A percentile compares a stretch with the other conserved stretches of the same genome.
Conservation (phyloP, 2,113 vertebrate genomes). For the Gopherus flavomarginatus region DNA sequence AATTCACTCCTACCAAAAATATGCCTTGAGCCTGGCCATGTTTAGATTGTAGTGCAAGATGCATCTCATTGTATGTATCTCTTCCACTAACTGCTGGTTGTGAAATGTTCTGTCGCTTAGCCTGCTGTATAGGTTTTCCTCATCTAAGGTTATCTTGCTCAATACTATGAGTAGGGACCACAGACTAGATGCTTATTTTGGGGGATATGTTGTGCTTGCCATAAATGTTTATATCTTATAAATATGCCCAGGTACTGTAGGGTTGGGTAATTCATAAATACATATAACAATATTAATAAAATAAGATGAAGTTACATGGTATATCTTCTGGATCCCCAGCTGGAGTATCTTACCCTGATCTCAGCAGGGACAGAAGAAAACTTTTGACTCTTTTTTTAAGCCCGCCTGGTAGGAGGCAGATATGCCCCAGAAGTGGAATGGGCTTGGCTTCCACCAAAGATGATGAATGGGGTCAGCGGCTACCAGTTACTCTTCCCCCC, state of each 20-base stretch:
- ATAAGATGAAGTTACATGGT: neutral
- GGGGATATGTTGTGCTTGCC: neutral
- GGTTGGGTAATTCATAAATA: neutral
- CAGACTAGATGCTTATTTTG: neutral
- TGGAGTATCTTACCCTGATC: neutral
- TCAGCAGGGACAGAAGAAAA: neutral
- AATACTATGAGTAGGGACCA: neutral
- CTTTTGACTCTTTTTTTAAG: slow-evolving; percentile 42
- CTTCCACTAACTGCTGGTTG: neutral
- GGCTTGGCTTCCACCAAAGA: neutral
- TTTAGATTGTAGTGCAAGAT: neutral
- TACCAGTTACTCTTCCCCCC: neutral
- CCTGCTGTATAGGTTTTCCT: neutral
- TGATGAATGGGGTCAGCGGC: neutral
- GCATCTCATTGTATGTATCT: neutral
- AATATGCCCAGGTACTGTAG: neutral
- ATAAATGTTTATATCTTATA: neutral
- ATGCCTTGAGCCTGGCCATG: neutral
- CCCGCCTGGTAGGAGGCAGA: neutral
- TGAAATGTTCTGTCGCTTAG: neutral
- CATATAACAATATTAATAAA: slow-evolving; percentile 6
- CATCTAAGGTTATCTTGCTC: neutral
- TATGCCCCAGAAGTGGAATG: neutral
- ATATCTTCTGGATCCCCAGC: neutral
- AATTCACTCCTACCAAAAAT: neutral